Conservation (phyloP, 1,140 invertebrate genomes). For the Rhysida immarginata region DNA sequence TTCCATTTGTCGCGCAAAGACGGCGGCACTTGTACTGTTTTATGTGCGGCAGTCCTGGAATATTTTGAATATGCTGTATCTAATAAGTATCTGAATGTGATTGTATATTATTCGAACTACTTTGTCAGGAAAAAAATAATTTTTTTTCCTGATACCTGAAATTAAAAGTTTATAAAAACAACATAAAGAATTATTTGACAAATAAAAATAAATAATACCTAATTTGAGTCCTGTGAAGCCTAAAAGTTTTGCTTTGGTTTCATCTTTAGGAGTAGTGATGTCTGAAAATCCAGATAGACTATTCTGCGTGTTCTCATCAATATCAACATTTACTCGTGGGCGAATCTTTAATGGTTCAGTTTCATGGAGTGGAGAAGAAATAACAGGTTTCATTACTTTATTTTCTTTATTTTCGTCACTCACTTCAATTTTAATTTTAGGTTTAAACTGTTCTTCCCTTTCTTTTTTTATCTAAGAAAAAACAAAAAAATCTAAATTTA, state of each 20-base stretch:
- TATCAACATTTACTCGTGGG: neutral
- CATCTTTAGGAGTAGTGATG: constrained; percentile 7
- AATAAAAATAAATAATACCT: neutral
- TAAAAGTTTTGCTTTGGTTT: neutral
- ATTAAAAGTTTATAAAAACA: no score
- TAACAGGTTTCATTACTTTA: constrained; percentile 6
- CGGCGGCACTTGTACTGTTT: no score
- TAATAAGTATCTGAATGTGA: no score
- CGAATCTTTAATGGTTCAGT: constrained; percentile 9
- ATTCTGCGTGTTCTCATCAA: constrained; percentile 16
- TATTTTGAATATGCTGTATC: no score
- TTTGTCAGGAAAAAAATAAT: no score
- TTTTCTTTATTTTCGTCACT: constrained; percentile 12
- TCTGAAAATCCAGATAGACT: constrained; percentile 18
- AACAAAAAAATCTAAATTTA: constrained; percentile 8
- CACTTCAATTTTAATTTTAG: constrained; percentile 32
- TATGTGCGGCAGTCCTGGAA: no score
- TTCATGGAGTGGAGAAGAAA: constrained; percentile 11
- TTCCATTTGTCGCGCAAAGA: no score
- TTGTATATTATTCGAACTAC: no score
- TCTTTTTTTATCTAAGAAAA: constrained; percentile 37
- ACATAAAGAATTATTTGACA: no score
- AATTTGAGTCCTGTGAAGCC: constrained; percentile 7
- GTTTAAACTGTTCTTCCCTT: constrained; percentile 66
- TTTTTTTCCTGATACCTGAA: no score